phyloP scores from a whole-genome alignment of 2,113 vertebrate genomes.

The Columba livia region DNA sequence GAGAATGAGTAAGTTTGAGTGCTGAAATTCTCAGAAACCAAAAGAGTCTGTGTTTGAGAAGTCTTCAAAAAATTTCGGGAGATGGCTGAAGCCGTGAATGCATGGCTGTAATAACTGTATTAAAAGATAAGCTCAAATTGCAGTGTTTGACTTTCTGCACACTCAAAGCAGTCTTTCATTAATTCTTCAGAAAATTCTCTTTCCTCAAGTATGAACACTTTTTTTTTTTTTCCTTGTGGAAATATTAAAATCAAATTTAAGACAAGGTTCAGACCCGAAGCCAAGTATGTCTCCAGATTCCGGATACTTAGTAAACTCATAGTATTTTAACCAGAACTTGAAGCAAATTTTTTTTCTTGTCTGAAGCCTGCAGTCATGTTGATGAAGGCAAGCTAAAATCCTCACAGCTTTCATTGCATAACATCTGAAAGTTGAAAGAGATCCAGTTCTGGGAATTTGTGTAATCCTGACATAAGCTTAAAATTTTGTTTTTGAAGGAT shows the following conservation, averaged over 20 bases:
- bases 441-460: neutral
- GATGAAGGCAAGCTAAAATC: neutral
- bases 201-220: neutral
- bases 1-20: neutral
- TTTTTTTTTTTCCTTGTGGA: neutral
- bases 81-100: neutral
- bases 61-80: neutral
- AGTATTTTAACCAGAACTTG: neutral
- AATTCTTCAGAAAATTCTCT: neutral
- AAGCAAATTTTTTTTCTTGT: neutral
- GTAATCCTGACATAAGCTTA: neutral
- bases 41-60: neutral
- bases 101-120: neutral
- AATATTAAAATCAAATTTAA: neutral
- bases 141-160: neutral
- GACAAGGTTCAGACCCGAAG: neutral
- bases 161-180: neutral
- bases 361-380: neutral
- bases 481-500: neutral
- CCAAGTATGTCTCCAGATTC: neutral
- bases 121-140: neutral
- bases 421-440: neutral
- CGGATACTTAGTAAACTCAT: neutral
- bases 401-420: neutral
- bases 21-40: neutral